These are phyloP conservation scores for Spongilla lacustris DNA, from an alignment of 37 sponge, comb jelly and placozoan genomes.

Conservation along the genomic window DNA sequence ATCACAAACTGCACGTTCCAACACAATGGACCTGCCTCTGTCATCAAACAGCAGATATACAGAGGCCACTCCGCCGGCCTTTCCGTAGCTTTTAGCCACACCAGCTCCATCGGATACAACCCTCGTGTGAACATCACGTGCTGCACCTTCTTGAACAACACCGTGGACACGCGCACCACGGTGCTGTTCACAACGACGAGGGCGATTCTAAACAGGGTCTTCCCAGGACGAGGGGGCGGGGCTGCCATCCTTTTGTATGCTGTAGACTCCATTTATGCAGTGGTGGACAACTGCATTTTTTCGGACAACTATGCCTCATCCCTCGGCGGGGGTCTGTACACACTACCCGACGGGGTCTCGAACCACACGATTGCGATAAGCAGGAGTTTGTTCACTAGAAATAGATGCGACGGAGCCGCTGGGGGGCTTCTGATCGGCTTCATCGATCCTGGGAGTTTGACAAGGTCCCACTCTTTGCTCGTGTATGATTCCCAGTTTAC, in stretches of 20 bases:
- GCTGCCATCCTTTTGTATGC: conserved; percentile 31
- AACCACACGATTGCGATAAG: conserved; percentile 35
- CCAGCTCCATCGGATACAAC: neutral
- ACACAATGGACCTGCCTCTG: neutral
- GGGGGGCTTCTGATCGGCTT: conserved; percentile 39
- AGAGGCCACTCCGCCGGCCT: conserved; percentile 54
- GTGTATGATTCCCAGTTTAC: conserved; percentile 16
- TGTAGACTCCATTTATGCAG: neutral
- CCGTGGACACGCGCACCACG: conserved; percentile 2
- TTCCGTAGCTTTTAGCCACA: conserved; percentile 7
- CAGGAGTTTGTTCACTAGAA: neutral
- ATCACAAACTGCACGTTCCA: conserved; percentile 24
- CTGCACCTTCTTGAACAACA: conserved; percentile 48
- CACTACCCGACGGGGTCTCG: neutral
- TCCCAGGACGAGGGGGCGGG: conserved; percentile 52
- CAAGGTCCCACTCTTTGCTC: neutral
- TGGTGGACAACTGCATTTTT: conserved; percentile 20
- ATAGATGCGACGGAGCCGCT: conserved; percentile 5
- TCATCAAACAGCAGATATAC: conserved; percentile 2
- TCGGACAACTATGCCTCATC: conserved; percentile 35
- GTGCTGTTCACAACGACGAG: neutral
- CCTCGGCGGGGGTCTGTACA: conserved; percentile 67
- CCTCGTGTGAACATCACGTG: neutral
- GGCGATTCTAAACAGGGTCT: neutral
- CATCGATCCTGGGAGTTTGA: conserved; percentile 3